phyloP scores from a whole-genome alignment of 2,113 vertebrate species.

The Scytalopus superciliaris region DNA sequence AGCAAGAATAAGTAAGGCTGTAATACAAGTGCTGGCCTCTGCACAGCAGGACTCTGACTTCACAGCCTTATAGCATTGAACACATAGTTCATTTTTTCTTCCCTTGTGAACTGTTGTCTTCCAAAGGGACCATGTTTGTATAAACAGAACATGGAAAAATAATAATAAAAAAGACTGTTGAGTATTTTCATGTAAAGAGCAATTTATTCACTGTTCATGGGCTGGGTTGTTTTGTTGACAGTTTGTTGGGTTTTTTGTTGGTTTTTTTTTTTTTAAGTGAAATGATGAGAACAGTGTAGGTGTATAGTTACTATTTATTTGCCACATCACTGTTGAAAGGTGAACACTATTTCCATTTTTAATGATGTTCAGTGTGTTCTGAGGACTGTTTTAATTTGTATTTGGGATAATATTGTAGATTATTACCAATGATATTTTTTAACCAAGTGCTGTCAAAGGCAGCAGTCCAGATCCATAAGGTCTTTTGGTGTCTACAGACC shows the following conservation, averaged over 20 bases:
- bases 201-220: not conserved
- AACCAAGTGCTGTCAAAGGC: not conserved
- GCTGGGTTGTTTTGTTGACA: not conserved
- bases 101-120: not conserved
- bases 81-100: not conserved
- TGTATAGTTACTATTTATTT: not conserved
- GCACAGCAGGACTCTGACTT: not conserved
- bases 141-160: not conserved
- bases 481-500: not conserved
- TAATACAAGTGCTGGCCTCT: not conserved
- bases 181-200: not conserved
- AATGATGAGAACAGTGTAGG: not conserved
- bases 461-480: not conserved
- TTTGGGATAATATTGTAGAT: not conserved
- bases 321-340: not conserved
- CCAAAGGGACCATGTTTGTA: not conserved
- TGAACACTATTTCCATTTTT: not conserved
- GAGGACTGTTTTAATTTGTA: not conserved
- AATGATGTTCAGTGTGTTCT: rapidly evolving
- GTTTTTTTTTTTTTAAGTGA: not conserved
- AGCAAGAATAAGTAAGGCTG: not conserved
- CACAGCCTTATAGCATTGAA: not conserved
- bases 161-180: not conserved
- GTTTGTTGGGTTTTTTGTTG: not conserved
- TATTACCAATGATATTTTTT: not conserved